phyloP scores from a whole-genome alignment of 1,140 invertebrate species.

The Nymphalis io region DNA sequence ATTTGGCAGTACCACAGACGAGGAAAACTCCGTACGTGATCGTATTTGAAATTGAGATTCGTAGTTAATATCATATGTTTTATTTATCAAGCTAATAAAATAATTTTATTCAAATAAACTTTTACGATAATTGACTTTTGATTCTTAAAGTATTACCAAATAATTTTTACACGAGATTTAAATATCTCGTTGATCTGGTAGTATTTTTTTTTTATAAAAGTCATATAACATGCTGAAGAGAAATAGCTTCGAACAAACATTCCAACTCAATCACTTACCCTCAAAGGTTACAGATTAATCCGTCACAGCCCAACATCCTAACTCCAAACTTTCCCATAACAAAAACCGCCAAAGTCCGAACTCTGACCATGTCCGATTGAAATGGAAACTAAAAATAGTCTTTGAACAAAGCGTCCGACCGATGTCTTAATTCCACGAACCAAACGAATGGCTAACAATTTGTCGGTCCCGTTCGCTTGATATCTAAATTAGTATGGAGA shows the following conservation, averaged over 20 bases:
- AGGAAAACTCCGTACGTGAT: no score
- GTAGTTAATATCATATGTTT: no score
- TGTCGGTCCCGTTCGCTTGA: conserved; percentile 71
- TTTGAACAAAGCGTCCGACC: conserved; percentile 59
- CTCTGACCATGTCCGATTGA: conserved; percentile 56
- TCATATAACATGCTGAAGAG: background rate
- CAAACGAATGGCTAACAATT: conserved; percentile 67
- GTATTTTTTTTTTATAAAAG: background rate
- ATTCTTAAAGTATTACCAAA: no score
- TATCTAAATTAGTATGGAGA: conserved; percentile 78
- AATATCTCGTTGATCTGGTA: no score
- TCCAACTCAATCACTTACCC: conserved; percentile 27
- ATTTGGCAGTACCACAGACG: no score
- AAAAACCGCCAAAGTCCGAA: conserved; percentile 61
- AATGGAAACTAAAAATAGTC: conserved; percentile 64
- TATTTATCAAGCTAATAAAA: no score
- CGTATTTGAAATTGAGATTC: no score
- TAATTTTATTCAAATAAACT: no score
- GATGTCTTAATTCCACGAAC: conserved; percentile 67
- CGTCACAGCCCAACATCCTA: conserved; percentile 13
- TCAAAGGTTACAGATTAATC: conserved; percentile 32
- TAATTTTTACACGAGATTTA: no score
- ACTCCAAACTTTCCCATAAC: conserved; percentile 53
- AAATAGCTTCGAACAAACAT: conserved; percentile 14
- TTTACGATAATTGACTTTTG: no score